These are phyloP conservation scores for Calameuta pallipes DNA, from an alignment of 2,888 invertebrate genomes.

Conservation along the genomic window DNA sequence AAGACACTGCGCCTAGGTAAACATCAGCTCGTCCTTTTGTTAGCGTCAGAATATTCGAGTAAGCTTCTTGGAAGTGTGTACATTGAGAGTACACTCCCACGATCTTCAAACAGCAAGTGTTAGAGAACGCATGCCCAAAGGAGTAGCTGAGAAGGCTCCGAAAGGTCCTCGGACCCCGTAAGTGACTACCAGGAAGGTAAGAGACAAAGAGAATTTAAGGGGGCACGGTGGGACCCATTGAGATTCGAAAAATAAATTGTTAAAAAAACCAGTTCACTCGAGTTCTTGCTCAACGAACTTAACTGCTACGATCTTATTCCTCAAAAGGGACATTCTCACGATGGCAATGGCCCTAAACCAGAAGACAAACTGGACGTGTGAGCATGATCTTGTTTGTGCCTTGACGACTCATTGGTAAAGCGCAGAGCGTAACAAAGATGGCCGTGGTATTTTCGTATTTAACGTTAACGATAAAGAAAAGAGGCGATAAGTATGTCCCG, in stretches of 20 bases:
- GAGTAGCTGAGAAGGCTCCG: not conserved
- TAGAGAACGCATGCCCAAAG: not conserved
- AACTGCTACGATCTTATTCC: slow-evolving; percentile 24
- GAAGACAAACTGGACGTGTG: not conserved
- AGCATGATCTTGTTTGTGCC: not conserved
- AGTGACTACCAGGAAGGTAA: slow-evolving; percentile 8
- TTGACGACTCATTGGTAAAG: not conserved
- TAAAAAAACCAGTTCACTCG: slow-evolving; percentile 38
- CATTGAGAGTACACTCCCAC: not conserved
- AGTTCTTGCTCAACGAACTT: slow-evolving; percentile 30
- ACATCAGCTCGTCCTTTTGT: not conserved
- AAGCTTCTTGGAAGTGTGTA: not conserved
- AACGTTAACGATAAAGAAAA: not conserved
- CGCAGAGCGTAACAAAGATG: not conserved
- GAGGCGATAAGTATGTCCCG: not conserved
- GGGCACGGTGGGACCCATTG: slow-evolving; percentile 26
- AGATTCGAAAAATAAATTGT: slow-evolving; percentile 39
- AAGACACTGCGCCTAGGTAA: not conserved
- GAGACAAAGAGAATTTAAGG: not conserved
- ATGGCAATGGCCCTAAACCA: not conserved
- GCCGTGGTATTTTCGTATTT: not conserved
- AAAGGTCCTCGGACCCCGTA: not conserved
- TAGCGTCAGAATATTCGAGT: not conserved
- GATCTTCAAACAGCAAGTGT: not conserved
- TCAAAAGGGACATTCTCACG: slow-evolving; percentile 30